Base-by-base conservation (phyloP, 2,888 invertebrate species). In the Scaptomyza polygonia region DNA sequence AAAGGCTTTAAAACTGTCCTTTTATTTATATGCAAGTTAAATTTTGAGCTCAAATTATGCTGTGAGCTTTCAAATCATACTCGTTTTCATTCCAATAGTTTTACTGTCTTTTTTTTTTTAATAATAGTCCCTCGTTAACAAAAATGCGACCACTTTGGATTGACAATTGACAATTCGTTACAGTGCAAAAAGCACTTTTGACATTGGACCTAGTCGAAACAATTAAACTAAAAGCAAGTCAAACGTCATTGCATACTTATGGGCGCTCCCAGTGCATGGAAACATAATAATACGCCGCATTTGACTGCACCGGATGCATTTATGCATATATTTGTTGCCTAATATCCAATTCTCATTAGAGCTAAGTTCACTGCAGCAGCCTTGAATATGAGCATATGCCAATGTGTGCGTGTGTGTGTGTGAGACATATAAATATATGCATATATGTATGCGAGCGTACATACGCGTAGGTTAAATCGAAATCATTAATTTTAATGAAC, bases 401-500 rank as follows among this genome's bases (percentile, higher is more conserved):
- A 16, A 36, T 59, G 29, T 39, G 9, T 30, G 32, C 32, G 36
- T 30, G 16, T 59, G 29, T 32, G 12, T 16, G 32, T 43, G 44
- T 25, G n/a, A n/a, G 16, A 34, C 34, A n/a, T 7, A n/a, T n/a
- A 34, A 34, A 34, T 30, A 30, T 29, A 29, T 32, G 16, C 4
- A 9, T 39, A 18, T 12, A 11, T 21, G 32, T 42, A 4, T 32
- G 32, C 32, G 16, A 44, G 39, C 42, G 11, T 32, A 4, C 30
- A 29, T n/a, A 9, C 40, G 52, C 55, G 55, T 36, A 25, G 14
- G 63, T 47, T 69, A 69, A 77, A 67, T 67, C 67, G 67, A 80
- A 83, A 72, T 84, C 81, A 80, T 82, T 77, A 86, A 83, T 86
- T 84, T 84, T 82, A 83, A 84, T 82, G 84, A 86, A 81, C 75